phyloP scores from a whole-genome alignment of 2,113 vertebrate species.

The Chaenocephalus aceratus region DNA sequence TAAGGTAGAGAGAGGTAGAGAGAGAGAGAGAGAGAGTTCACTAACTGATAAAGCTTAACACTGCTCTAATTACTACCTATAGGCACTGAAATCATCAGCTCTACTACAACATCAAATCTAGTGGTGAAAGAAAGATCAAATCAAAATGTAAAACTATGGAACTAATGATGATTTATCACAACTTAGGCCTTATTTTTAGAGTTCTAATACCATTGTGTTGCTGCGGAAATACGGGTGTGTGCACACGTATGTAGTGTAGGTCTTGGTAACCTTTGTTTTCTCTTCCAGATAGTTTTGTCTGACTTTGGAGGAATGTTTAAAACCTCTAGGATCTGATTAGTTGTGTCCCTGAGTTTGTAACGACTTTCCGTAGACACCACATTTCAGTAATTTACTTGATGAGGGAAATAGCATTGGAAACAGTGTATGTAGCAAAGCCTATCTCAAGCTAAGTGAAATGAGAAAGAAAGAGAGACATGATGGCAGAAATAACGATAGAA shows the following conservation, averaged over 20 bases:
- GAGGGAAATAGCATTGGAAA: conserved; percentile 1
- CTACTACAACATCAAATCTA: not conserved
- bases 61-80: not conserved
- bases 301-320: not conserved
- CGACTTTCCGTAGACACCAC: not conserved
- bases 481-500: not conserved
- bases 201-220: not conserved
- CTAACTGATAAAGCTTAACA: not conserved
- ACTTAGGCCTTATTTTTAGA: not conserved
- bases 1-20: not conserved
- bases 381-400: not conserved
- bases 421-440: not conserved
- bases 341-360: no score
- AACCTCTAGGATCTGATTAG: not conserved
- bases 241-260: not conserved
- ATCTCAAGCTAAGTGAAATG: conserved; percentile 8
- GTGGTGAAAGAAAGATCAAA: not conserved
- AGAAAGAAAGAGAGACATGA: not conserved
- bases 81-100: not conserved
- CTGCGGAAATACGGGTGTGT: not conserved
- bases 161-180: not conserved
- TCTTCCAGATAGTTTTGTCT: not conserved
- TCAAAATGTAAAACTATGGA: not conserved
- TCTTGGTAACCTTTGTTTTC: not conserved
- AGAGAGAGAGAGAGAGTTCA: not conserved